These are phyloP conservation scores for Pachyuromys duprasi DNA, from an alignment of 2,797 vertebrate species.

Conservation along the genomic window DNA sequence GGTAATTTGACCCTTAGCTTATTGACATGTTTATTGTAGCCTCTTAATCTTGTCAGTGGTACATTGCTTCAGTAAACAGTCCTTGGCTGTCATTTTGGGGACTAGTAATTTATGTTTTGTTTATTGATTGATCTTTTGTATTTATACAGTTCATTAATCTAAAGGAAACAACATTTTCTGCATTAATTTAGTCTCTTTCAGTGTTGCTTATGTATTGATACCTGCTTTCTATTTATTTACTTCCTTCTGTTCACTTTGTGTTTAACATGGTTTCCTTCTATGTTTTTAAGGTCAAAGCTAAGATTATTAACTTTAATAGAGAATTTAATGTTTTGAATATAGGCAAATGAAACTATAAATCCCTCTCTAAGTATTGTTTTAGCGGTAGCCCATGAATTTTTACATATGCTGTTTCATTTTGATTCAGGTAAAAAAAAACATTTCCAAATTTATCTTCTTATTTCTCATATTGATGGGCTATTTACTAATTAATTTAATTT, in stretches of 20 bases:
- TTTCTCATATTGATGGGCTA: background rate
- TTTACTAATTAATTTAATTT: background rate
- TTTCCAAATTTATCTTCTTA: background rate
- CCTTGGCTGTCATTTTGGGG: background rate
- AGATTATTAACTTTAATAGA: background rate
- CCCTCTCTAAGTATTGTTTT: background rate
- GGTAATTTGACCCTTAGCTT: background rate
- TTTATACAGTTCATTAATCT: background rate
- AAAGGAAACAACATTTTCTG: background rate
- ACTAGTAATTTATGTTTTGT: background rate
- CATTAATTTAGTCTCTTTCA: background rate
- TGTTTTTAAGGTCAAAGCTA: background rate
- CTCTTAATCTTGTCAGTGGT: background rate
- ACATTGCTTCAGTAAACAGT: background rate
- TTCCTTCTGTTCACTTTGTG: background rate
- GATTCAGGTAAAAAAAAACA: background rate
- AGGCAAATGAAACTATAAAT: background rate
- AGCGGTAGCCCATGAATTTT: background rate
- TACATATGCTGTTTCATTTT: background rate
- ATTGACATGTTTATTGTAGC: background rate
- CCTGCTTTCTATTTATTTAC: background rate
- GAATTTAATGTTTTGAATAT: conserved; percentile 2
- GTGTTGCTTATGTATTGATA: background rate
- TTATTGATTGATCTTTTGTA: background rate
- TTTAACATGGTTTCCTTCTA: background rate